phyloP scores from a whole-genome alignment of 2,888 invertebrate species.

The Sturmia bella region DNA sequence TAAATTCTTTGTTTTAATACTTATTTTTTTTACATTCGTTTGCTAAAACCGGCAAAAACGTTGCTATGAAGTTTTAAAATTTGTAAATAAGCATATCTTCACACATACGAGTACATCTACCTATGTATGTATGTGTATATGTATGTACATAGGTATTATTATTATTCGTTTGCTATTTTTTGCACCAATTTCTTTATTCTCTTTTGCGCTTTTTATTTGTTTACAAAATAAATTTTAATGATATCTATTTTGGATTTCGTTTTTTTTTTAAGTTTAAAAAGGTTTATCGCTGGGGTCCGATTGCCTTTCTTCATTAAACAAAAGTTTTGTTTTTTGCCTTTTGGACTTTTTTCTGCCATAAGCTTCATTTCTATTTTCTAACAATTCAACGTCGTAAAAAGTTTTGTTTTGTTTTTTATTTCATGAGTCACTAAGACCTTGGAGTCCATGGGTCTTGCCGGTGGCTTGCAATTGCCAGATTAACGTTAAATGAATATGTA shows the following conservation, averaged over 20 bases:
- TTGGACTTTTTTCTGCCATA: slow-evolving; percentile 3
- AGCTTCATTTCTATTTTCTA: too few species aligned
- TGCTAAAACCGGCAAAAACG: too few species aligned
- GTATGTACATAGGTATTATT: too few species aligned
- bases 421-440: slow-evolving; percentile 30
- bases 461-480: too few species aligned
- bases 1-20: too few species aligned
- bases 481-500: too few species aligned
- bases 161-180: slow-evolving; percentile 6
- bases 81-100: too few species aligned
- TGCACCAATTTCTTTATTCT: slow-evolving; percentile 66
- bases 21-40: too few species aligned
- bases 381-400: slow-evolving; percentile 52
- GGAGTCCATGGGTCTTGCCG: background rate
- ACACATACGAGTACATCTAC: too few species aligned
- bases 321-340: slow-evolving; percentile 15
- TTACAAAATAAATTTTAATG: slow-evolving; percentile 69
- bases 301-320: slow-evolving; percentile 1
- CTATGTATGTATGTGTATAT: background rate
- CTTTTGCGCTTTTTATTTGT: slow-evolving; percentile 74
- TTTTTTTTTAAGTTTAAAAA: too few species aligned
- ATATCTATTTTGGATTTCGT: slow-evolving; percentile 29
- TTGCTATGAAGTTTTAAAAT: too few species aligned
- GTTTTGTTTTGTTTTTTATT: too few species aligned
- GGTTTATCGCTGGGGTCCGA: background rate